Percentiles rank a stretch among this genome's conserved stretches.
phyloP scores from a whole-genome alignment of 2,113 vertebrate genomes.

The Paramisgurnus dabryanus region DNA sequence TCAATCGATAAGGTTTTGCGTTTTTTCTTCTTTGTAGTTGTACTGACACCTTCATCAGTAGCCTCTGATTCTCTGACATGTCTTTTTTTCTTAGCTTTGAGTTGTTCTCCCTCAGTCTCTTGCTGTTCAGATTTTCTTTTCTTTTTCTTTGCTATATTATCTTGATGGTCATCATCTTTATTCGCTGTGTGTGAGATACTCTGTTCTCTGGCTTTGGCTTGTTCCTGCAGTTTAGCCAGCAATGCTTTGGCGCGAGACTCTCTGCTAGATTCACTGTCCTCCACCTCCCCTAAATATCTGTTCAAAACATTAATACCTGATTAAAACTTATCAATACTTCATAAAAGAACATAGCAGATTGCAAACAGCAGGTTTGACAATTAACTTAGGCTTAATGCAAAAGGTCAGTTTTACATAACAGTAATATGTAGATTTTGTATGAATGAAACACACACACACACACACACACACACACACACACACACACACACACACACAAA shows the following conservation, averaged over 20 bases:
- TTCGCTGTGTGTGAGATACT: slow-evolving; percentile 31
- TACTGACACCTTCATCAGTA: background rate
- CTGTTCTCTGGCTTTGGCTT: slow-evolving; percentile 78
- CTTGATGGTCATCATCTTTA: background rate
- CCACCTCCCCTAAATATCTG: slow-evolving; percentile 80
- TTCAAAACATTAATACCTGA: background rate
- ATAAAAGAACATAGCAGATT: background rate
- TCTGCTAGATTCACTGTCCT: slow-evolving; percentile 49
- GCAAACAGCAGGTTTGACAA: too few relatives aligned
- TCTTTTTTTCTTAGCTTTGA: slow-evolving; percentile 34
- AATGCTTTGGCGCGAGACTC: slow-evolving; percentile 73
- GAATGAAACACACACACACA: too few relatives aligned
- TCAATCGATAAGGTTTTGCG: background rate
- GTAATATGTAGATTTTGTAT: too few relatives aligned
- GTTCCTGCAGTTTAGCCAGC: slow-evolving; percentile 80
- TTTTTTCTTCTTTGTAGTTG: slow-evolving; percentile 49
- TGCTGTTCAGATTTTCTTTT: slow-evolving; percentile 18
- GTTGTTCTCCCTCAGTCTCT: background rate
- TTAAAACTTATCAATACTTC: background rate
- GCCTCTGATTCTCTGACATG: background rate
- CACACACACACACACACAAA: too few relatives aligned
- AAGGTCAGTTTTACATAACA: too few relatives aligned
- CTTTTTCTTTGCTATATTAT: slow-evolving; percentile 49
- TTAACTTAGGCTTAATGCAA: too few relatives aligned
- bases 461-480: too few relatives aligned